phyloP scores from a whole-genome alignment of 2,113 vertebrate genomes.

The Campylomormyrus numenius region DNA sequence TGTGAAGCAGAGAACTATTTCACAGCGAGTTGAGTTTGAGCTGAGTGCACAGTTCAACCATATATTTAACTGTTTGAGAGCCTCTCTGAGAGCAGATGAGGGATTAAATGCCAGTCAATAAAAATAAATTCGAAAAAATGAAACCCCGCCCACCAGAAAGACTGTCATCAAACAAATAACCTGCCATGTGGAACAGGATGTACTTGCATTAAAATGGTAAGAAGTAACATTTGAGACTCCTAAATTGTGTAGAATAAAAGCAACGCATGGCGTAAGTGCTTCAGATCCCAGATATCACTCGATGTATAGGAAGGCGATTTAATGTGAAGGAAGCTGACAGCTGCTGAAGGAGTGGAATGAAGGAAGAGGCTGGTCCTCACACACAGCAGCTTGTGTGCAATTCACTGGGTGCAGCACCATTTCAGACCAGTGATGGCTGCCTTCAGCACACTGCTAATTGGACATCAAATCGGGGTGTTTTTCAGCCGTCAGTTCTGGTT shows the following conservation, averaged over 20 bases:
- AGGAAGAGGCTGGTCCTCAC: not conserved
- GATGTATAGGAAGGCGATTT: not conserved
- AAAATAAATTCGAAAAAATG: not conserved
- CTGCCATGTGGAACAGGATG: not conserved
- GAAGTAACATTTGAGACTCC: not conserved
- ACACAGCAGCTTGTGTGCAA: not conserved
- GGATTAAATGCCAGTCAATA: not conserved
- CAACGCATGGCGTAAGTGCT: not conserved
- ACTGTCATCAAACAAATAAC: not conserved
- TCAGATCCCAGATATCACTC: not conserved
- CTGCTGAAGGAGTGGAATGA: not conserved
- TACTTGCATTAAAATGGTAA: not conserved
- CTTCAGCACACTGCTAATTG: not conserved
- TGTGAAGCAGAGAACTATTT: not conserved
- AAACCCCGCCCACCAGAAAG: not conserved
- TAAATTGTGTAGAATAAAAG: not conserved
- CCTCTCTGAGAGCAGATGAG: not conserved
- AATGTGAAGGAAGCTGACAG: not conserved
- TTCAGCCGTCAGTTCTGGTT: not conserved
- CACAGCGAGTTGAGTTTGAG: not conserved
- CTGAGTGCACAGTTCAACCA: not conserved
- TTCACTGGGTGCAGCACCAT: not conserved
- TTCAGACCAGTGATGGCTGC: not conserved
- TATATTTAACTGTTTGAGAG: not conserved
- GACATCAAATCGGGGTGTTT: not conserved